Base-by-base conservation (phyloP, 1,140 invertebrate genomes). In the Nasonia giraulti region DNA sequence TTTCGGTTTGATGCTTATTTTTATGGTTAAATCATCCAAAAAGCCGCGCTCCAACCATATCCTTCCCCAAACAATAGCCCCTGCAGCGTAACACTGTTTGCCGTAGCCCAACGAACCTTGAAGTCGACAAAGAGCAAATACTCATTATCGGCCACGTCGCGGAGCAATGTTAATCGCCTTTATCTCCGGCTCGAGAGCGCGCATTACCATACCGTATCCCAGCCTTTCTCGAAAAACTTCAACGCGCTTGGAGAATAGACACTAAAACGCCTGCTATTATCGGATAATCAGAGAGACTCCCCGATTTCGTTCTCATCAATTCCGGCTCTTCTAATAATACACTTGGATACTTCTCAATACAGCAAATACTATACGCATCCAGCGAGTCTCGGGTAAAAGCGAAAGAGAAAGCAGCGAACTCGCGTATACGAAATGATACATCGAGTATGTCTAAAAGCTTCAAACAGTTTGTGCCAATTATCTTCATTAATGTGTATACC, bases 81-180 rank as follows among this genome's bases (percentile, higher is more conserved):
- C 40, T 44, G 40, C 10, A 75, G 37, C 33, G 73, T 31, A 20
- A 2, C 40, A 27, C n/a, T n/a, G n/a, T n/a, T n/a, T n/a, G n/a
- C 17, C 2, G 5, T 6, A 17, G 11, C 10, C 31, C 31, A 75
- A 33, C 11, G 40, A 8, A 23, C 85, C 80, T 86, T 83, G 85
- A 79, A 75, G 31, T 31, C 27, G 68, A 81, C 85, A 76, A 81
- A 80, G 85, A 77, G 77, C 71, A 79, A 86, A 83, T 82, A 80
- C 55, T 86, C 85, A 84, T 86, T 86, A 86, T 86, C 78, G 82
- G 85, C 69, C 85, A 84, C 82, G 77, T 27, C 27, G 27, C 1
- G 27, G 1, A 79, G 12, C 76, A 80, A 84, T 83, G 78, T 80
- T 50, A 80, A 74, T 47, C 47, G 47, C 2, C 62, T 3, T 78